Evolutionary conservation across 1,140 invertebrate species (phyloP).

Genomic region (Plodia interpunctella): DNA sequence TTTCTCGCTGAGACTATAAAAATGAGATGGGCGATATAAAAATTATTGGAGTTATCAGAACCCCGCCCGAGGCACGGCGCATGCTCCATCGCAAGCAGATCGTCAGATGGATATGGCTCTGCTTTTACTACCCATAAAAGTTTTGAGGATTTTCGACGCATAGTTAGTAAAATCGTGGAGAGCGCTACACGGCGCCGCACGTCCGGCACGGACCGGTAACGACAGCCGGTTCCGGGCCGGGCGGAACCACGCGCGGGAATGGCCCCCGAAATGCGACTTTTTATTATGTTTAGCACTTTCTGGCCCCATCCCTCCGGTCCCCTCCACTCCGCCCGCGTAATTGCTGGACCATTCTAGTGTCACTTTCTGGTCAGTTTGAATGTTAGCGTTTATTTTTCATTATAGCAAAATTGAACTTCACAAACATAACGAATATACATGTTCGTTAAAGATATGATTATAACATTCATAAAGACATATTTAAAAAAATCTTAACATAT

Average conservation of each 20-base stretch:
- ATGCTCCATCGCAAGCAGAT: neutral
- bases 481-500: no score
- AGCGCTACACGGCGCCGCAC: slow-evolving; percentile 13
- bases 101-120: neutral
- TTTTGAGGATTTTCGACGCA: neutral
- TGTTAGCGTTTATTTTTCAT: slow-evolving; percentile 1
- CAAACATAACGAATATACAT: no score
- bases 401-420: no score
- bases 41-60: neutral
- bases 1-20: neutral
- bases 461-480: no score
- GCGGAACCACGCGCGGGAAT: slow-evolving; percentile 4
- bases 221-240: slow-evolving; percentile 46
- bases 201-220: slow-evolving; percentile 33
- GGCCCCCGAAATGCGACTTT: slow-evolving; percentile 1
- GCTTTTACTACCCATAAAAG: neutral
- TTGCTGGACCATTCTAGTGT: neutral
- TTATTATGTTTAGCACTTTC: slow-evolving; percentile 7
- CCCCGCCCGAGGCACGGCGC: neutral
- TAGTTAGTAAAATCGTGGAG: neutral
- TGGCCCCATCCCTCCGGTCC: neutral
- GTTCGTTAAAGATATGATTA: no score
- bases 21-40: neutral
- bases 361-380: neutral
- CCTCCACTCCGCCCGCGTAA: neutral